Evolutionary conservation across 2,797 vertebrate species (phyloP).

Genomic region (Gambelia wislizenii): DNA sequence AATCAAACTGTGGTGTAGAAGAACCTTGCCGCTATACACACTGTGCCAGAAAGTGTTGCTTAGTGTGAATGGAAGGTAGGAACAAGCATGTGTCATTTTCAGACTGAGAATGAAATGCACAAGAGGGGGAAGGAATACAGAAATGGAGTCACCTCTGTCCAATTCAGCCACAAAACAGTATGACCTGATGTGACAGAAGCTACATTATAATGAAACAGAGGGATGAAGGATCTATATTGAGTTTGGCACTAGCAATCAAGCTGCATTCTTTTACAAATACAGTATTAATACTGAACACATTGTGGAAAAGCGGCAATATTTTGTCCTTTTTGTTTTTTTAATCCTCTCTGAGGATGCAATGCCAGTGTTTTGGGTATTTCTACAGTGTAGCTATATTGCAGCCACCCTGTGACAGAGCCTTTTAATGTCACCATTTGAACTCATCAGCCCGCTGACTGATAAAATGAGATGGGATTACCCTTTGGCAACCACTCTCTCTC

Average conservation of each 20-base stretch:
- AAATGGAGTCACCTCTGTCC: not conserved
- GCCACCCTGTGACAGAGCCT: conserved; percentile 1
- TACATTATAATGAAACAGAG: not conserved
- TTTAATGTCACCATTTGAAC: conserved; percentile 63
- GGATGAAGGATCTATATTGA: not conserved
- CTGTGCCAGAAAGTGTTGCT: no score
- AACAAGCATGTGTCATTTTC: no score
- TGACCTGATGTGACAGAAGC: conserved; percentile 15
- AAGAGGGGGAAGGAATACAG: conserved; percentile 1
- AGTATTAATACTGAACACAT: conserved; percentile 17
- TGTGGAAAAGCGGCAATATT: conserved; percentile 12
- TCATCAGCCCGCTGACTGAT: conserved; percentile 58
- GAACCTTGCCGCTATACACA: not conserved
- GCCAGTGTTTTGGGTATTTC: not conserved
- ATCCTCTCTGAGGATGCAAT: not conserved
- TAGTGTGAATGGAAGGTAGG: no score
- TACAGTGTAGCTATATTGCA: not conserved
- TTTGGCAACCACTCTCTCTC: conserved; percentile 62
- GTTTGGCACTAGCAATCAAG: conserved; percentile 5
- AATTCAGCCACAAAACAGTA: not conserved
- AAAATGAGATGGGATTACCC: conserved; percentile 68
- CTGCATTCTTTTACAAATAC: conserved; percentile 14
- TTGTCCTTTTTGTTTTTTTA: not conserved
- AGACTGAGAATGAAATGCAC: not conserved
- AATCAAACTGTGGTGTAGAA: not conserved